A percentile compares a stretch with the other conserved stretches of the same genome.
Evolutionary conservation across 2,888 invertebrate genomes (phyloP).

Genomic region (Machimus atricapillus): DNA sequence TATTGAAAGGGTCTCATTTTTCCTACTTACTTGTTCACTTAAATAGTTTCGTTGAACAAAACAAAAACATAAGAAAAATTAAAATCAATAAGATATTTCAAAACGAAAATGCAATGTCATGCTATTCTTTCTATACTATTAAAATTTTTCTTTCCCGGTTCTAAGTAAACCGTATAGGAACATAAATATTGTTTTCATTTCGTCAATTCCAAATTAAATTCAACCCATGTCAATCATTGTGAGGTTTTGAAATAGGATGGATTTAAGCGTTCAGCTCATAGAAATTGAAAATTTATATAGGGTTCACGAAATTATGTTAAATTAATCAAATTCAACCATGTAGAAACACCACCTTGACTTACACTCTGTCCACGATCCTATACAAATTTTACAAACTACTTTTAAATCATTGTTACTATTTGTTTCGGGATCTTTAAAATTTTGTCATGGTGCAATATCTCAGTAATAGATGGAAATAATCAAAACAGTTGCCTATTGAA

Average conservation of each 20-base stretch:
- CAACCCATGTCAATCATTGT: background rate
- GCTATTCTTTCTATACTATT: background rate
- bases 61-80: background rate
- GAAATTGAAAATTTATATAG: background rate
- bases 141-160: background rate
- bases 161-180: background rate
- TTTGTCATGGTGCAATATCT: background rate
- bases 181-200: background rate
- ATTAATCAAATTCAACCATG: background rate
- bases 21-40: background rate
- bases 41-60: background rate
- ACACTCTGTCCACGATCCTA: too few relatives aligned
- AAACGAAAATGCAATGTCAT: background rate
- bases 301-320: background rate
- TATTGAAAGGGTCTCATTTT: background rate
- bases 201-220: background rate
- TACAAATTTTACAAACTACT: too few relatives aligned
- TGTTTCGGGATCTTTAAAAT: background rate
- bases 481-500: background rate
- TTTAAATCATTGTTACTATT: background rate
- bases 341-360: background rate
- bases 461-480: background rate
- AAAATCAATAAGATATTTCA: background rate
- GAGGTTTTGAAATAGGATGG: background rate
- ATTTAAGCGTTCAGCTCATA: background rate